Percentiles rank a stretch among this genome's conserved stretches.
phyloP scores from a whole-genome alignment of 1,140 invertebrate species.

The Drosophila lacertosa region DNA sequence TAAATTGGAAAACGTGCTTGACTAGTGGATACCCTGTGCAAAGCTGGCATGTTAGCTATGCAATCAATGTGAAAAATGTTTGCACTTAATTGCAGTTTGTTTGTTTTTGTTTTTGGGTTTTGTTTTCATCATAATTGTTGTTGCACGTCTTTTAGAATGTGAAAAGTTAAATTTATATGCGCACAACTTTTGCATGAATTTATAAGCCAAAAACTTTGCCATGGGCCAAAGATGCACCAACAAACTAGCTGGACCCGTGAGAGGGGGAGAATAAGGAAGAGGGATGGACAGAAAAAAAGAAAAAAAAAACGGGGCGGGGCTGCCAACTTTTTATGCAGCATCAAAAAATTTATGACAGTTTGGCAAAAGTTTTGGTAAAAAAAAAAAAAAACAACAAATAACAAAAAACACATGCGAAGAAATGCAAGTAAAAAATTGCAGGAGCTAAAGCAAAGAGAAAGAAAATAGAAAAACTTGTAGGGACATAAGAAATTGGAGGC shows the following conservation, averaged over 20 bases:
- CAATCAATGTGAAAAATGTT: conserved; percentile 38
- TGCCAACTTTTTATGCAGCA: conserved; percentile 63
- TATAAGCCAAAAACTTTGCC: conserved; percentile 71
- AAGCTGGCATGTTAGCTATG: neutral
- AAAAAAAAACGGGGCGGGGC: no score
- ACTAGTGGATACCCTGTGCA: neutral
- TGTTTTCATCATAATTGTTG: conserved; percentile 57
- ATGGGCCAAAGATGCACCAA: conserved; percentile 44
- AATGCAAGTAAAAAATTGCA: conserved; percentile 55
- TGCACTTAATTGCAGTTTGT: conserved; percentile 61
- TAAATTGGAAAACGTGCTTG: no score
- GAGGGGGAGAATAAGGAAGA: no score
- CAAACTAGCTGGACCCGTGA: neutral
- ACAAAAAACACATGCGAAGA: conserved; percentile 29
- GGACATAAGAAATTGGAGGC: conserved; percentile 31
- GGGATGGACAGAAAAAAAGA: no score
- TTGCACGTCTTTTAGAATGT: conserved; percentile 37
- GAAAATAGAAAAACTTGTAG: neutral
- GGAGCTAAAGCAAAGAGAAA: conserved; percentile 8
- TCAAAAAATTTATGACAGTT: conserved; percentile 83
- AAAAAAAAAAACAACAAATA: conserved; percentile 25
- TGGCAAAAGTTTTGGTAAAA: conserved; percentile 67
- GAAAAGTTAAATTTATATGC: conserved; percentile 71
- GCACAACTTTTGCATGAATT: conserved; percentile 78
- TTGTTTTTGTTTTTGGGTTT: conserved; percentile 29